phyloP scores from a whole-genome alignment of 2,888 invertebrate species.

The Therioaphis trifolii region DNA sequence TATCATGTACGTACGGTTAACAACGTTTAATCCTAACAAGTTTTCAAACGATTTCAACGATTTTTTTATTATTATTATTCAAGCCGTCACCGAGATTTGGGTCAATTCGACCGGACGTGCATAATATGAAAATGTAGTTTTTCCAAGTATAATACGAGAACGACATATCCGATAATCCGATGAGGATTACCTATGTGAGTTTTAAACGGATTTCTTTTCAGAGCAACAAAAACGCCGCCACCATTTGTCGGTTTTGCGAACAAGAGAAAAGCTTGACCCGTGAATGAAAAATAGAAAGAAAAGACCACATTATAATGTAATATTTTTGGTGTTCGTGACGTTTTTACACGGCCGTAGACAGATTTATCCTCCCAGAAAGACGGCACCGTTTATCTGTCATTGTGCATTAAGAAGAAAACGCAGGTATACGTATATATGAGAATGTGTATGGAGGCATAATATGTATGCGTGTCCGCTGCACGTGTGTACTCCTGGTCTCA shows the following conservation, averaged over 20 bases:
- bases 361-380: constrained; percentile 32
- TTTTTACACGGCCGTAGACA: constrained; percentile 36
- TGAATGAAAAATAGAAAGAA: neutral
- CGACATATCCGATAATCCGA: constrained; percentile 1
- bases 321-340: constrained; percentile 39
- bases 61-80: neutral
- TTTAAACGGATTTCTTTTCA: constrained; percentile 17
- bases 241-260: constrained; percentile 4
- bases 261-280: constrained; percentile 23
- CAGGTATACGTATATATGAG: neutral
- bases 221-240: constrained; percentile 28
- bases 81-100: neutral
- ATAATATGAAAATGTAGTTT: neutral
- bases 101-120: neutral
- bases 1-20: neutral
- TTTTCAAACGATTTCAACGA: neutral
- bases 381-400: constrained; percentile 34
- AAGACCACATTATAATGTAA: constrained; percentile 22
- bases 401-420: constrained; percentile 2
- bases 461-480: neutral
- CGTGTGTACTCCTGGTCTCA: constrained; percentile 19
- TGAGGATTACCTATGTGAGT: neutral
- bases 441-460: neutral
- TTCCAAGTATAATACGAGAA: neutral
- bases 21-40: neutral